These are phyloP conservation scores for Allygus modestus DNA, from an alignment of 2,888 invertebrate genomes.

Conservation along the genomic window DNA sequence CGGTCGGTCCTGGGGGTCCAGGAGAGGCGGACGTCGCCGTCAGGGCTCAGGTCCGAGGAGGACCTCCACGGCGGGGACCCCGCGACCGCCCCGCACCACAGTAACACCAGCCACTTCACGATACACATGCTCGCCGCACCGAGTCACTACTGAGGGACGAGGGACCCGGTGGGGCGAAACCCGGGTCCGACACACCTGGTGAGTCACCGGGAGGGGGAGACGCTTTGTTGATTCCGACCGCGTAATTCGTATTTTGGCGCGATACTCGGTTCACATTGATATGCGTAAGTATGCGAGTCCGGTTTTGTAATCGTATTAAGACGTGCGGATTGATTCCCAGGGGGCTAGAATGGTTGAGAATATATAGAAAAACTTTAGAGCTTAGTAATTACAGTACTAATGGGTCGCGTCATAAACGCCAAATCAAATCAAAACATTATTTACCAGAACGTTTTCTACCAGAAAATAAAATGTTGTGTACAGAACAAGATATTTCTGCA, in stretches of 20 bases:
- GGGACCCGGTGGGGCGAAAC: slow-evolving; percentile 13
- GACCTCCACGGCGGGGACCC: slow-evolving; percentile 1
- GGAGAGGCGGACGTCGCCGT: slow-evolving; percentile 28
- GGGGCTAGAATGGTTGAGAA: too few species aligned
- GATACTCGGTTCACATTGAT: background rate
- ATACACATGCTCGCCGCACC: background rate
- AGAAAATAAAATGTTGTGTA: too few species aligned
- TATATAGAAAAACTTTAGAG: too few species aligned
- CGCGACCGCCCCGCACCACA: slow-evolving; percentile 8
- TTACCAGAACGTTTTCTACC: too few species aligned
- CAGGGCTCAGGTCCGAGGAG: slow-evolving; percentile 10
- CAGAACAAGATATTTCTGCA: too few species aligned
- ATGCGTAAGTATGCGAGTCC: background rate
- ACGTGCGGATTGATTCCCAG: too few species aligned
- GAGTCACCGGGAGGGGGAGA: slow-evolving; percentile 3
- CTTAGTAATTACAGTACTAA: too few species aligned
- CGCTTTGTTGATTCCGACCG: slow-evolving; percentile 20
- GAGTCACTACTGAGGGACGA: background rate
- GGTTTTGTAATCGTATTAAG: background rate
- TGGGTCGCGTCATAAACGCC: too few species aligned
- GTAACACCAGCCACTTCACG: background rate
- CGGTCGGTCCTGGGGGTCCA: slow-evolving; percentile 75
- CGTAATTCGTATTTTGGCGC: slow-evolving; percentile 14
- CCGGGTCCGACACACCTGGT: slow-evolving; percentile 23
- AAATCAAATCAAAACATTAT: too few species aligned